Evolutionary conservation across 2,888 invertebrate genomes (phyloP).

Genomic region (Brachyopa scutellaris): DNA sequence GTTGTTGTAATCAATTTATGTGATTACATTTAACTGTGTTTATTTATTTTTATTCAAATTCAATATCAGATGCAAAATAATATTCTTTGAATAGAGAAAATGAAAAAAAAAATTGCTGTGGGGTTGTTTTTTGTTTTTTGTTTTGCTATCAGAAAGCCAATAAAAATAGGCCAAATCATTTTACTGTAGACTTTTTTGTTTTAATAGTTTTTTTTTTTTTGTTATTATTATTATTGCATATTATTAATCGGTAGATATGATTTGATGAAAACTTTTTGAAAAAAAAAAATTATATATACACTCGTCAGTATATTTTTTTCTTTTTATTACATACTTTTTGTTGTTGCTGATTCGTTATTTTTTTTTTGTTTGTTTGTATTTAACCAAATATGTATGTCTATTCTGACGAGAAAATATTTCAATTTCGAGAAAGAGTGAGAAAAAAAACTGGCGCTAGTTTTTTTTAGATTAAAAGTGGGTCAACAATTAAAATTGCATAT

Average conservation of each 20-base stretch:
- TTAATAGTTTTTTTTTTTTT: conserved; percentile 31
- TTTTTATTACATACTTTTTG: conserved; percentile 6
- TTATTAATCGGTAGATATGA: conserved; percentile 30
- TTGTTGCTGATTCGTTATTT: conserved; percentile 2
- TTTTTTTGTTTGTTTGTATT: background rate
- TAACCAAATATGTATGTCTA: conserved; percentile 42
- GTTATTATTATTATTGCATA: conserved; percentile 57
- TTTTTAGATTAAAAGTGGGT: conserved; percentile 13
- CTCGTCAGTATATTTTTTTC: conserved; percentile 77
- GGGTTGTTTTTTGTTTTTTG: background rate
- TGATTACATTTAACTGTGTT: conserved; percentile 39
- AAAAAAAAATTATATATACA: conserved; percentile 82
- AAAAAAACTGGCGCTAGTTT: background rate
- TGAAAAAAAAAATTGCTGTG: conserved; percentile 12
- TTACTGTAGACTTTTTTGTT: conserved; percentile 8
- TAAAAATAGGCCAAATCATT: conserved; percentile 75
- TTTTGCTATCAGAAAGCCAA: conserved; percentile 38
- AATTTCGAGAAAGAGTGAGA: background rate
- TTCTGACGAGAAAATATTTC: conserved; percentile 57
- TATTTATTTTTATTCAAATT: conserved; percentile 12
- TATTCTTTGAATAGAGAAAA: conserved; percentile 36
- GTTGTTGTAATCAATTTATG: conserved; percentile 50
- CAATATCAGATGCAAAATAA: conserved; percentile 66
- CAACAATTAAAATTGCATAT: conserved; percentile 44
- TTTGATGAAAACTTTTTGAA: conserved; percentile 48